phyloP scores from a whole-genome alignment of 2,113 vertebrate genomes.

The Boulengeromyrus knoepffleri region DNA sequence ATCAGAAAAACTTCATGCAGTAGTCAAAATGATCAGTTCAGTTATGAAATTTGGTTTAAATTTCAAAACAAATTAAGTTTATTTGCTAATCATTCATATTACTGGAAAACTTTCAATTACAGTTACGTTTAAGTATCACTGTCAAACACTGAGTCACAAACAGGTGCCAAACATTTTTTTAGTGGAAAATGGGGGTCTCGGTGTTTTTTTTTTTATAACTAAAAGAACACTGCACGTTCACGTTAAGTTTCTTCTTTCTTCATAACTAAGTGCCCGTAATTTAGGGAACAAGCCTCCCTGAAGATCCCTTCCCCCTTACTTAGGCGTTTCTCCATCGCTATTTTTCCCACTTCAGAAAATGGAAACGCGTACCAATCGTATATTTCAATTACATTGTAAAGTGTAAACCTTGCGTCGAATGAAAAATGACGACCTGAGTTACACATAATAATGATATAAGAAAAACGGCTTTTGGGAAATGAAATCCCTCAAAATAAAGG shows the following conservation, averaged over 20 bases:
- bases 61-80: not conserved
- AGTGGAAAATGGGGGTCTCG: not conserved
- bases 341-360: not conserved
- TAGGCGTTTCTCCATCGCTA: not conserved
- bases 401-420: not conserved
- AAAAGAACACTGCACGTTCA: not conserved
- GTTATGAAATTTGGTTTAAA: not conserved
- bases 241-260: not conserved
- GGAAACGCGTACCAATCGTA: not conserved
- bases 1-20: not conserved
- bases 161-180: not conserved
- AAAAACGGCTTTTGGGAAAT: not conserved
- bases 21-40: not conserved
- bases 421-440: not conserved
- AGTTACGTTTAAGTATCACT: not conserved
- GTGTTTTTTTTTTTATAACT: too few relatives aligned
- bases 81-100: not conserved
- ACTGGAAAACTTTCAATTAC: not conserved
- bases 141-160: not conserved
- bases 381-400: not conserved
- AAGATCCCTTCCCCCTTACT: not conserved
- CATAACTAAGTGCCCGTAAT: not conserved
- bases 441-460: not conserved
- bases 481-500: not conserved
- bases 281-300: not conserved